A percentile compares a stretch with the other conserved stretches of the same genome.
Evolutionary conservation across 2,797 vertebrate genomes (phyloP).

Genomic region (Carcharodon carcharias): DNA sequence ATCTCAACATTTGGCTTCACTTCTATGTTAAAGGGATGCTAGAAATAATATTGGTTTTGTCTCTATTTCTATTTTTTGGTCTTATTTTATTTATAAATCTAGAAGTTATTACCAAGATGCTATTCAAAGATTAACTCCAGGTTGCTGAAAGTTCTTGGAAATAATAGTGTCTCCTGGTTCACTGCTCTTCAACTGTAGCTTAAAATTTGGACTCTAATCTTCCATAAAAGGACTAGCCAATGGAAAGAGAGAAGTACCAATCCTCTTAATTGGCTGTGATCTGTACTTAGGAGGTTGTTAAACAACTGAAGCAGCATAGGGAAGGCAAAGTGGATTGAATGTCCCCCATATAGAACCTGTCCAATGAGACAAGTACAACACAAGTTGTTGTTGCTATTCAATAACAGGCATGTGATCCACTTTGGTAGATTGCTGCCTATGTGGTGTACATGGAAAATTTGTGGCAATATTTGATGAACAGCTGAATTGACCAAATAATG

Average conservation of each 20-base stretch:
- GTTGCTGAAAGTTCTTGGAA: background rate
- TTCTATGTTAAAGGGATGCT: no score
- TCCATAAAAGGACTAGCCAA: background rate
- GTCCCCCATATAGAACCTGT: background rate
- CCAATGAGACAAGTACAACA: background rate
- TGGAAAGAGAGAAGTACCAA: background rate
- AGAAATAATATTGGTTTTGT: no score
- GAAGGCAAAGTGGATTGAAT: background rate
- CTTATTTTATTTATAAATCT: background rate
- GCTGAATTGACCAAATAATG: background rate
- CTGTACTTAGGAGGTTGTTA: background rate
- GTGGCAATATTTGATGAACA: background rate
- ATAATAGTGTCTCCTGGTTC: background rate
- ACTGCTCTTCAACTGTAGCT: background rate
- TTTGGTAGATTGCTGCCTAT: background rate
- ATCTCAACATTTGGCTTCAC: background rate
- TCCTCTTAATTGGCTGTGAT: background rate
- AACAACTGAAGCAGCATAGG: background rate
- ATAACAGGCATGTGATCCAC: background rate
- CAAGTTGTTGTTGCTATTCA: background rate
- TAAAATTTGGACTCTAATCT: background rate
- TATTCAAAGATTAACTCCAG: background rate
- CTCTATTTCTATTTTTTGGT: background rate
- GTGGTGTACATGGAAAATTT: background rate
- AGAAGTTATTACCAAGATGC: background rate